Conservation (phyloP, 2,797 vertebrate species). For the Myotis myotis region DNA sequence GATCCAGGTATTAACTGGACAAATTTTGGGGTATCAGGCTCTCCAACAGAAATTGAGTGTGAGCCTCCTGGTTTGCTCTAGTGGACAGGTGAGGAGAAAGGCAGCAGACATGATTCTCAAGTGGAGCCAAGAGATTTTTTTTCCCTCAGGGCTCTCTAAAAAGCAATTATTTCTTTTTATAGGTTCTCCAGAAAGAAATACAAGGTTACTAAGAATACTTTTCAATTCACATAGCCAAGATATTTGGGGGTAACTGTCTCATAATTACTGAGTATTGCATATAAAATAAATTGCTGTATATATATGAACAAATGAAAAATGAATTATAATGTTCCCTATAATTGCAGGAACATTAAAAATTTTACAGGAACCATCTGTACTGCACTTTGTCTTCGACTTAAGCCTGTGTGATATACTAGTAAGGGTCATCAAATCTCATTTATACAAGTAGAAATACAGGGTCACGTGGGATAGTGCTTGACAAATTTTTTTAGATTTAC, state of each 20-base stretch:
- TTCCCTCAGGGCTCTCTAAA: background rate
- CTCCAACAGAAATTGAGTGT: background rate
- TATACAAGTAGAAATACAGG: background rate
- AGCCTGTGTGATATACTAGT: background rate
- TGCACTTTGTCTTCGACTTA: constrained; percentile 17
- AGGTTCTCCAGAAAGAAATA: constrained; percentile 62
- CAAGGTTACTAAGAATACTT: constrained; percentile 64
- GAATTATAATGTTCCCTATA: constrained; percentile 42
- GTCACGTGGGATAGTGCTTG: background rate
- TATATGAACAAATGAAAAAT: constrained; percentile 56
- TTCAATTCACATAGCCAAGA: constrained; percentile 54
- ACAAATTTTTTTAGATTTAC: background rate
- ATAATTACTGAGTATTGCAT: constrained; percentile 59
- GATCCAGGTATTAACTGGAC: background rate
- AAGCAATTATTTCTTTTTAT: constrained; percentile 63
- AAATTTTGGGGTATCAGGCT: background rate
- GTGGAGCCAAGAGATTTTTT: background rate
- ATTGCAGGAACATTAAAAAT: constrained; percentile 58
- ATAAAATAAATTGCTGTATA: constrained; percentile 59
- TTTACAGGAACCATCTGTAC: constrained; percentile 9
- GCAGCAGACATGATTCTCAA: background rate
- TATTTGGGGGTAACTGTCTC: constrained; percentile 41
- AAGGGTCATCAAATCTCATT: background rate
- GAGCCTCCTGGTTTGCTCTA: background rate
- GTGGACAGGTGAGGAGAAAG: background rate